phyloP scores from a whole-genome alignment of 2,113 vertebrate genomes.

The Poeciliopsis prolifica region DNA sequence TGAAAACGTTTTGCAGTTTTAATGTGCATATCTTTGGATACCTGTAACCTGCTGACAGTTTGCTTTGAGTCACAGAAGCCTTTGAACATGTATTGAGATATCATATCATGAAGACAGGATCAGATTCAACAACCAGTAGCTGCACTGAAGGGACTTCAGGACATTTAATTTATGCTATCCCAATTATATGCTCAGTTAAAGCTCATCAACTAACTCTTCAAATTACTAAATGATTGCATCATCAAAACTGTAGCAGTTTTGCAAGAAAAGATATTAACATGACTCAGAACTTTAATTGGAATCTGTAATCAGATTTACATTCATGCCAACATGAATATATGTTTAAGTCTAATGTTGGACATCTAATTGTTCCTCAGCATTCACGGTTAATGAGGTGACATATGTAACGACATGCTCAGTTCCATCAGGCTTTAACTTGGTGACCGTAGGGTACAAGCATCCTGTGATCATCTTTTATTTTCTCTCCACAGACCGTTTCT shows the following conservation, averaged over 20 bases:
- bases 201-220: conserved; percentile 39
- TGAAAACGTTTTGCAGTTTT: too few relatives aligned
- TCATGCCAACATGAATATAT: conserved; percentile 23
- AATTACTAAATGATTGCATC: conserved; percentile 36
- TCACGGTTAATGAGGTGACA: conserved; percentile 11
- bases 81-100: too few relatives aligned
- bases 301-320: conserved; percentile 36
- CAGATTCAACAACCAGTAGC: not conserved
- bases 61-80: too few relatives aligned
- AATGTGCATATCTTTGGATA: too few relatives aligned
- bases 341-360: conserved; percentile 5
- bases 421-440: conserved; percentile 64
- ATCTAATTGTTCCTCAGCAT: conserved; percentile 3
- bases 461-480: conserved; percentile 72
- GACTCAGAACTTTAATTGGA: conserved; percentile 44
- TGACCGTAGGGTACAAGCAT: conserved; percentile 60
- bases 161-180: conserved; percentile 22
- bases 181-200: conserved; percentile 32
- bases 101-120: not conserved
- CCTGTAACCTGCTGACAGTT: too few relatives aligned
- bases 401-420: conserved; percentile 32
- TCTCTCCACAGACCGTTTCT: conserved; percentile 40
- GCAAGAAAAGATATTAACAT: conserved; percentile 36
- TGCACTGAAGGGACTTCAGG: not conserved
- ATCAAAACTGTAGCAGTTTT: conserved; percentile 37